phyloP scores from a whole-genome alignment of 2,113 vertebrate genomes.

The Macquaria australasica region DNA sequence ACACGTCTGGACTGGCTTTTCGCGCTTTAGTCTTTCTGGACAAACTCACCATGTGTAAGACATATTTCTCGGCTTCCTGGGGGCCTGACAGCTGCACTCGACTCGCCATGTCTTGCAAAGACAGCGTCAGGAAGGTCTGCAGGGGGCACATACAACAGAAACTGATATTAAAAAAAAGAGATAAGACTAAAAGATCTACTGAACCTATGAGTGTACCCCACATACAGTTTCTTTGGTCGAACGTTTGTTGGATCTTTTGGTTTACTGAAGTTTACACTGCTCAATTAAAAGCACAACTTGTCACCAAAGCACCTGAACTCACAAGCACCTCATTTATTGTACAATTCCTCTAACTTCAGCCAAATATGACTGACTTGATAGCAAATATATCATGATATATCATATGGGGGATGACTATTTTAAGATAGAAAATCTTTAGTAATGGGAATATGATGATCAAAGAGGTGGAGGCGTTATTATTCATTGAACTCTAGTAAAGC shows the following conservation, averaged over 20 bases:
- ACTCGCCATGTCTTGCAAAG: conserved; percentile 99
- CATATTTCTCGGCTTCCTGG: conserved; percentile 98
- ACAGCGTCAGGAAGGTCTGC: conserved; percentile 98
- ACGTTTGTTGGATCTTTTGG: background rate
- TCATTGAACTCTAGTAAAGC: background rate
- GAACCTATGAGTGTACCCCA: background rate
- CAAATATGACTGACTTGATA: background rate
- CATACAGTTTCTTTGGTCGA: background rate
- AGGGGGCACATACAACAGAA: conserved; percentile 31
- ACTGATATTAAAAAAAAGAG: background rate
- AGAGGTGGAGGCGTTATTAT: background rate
- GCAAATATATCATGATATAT: background rate
- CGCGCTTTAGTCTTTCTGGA: background rate
- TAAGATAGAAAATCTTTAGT: background rate
- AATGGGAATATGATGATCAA: background rate
- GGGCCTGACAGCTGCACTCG: conserved; percentile 96
- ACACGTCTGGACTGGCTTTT: background rate
- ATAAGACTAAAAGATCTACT: background rate
- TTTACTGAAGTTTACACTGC: background rate
- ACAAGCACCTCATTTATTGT: background rate
- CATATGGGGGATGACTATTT: background rate
- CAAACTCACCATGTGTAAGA: conserved; percentile 96
- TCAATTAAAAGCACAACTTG: background rate
- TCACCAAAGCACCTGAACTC: no score
- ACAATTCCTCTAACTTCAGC: background rate